A percentile compares a stretch with the other conserved stretches of the same genome.
Evolutionary conservation across 2,797 vertebrate species (phyloP).

Genomic region (Glossophaga mutica): DNA sequence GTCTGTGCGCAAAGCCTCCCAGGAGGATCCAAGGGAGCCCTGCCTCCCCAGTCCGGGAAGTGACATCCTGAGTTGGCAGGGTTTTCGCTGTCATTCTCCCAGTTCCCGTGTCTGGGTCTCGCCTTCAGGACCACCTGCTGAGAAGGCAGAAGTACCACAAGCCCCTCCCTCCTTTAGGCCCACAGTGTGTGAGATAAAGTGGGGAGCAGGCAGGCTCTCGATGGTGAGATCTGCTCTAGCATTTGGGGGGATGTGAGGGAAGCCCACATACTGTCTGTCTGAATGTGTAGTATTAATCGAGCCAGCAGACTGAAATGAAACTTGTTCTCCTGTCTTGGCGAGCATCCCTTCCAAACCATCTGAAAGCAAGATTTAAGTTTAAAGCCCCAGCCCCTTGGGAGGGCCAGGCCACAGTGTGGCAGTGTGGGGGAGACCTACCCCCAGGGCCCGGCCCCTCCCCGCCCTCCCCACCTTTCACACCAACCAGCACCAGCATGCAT

Average conservation of each 20-base stretch:
- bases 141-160: not conserved
- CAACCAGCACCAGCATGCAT: accelerated
- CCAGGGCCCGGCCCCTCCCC: not conserved
- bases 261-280: not conserved
- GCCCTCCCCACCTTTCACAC: not conserved
- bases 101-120: not conserved
- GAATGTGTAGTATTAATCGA: not conserved
- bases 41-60: not conserved
- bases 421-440: not conserved
- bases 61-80: not conserved
- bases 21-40: not conserved
- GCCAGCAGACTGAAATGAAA: not conserved
- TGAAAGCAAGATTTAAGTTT: not conserved
- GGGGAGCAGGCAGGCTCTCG: not conserved
- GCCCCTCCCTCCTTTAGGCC: not conserved
- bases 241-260: not conserved
- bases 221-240: not conserved
- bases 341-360: not conserved
- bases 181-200: not conserved
- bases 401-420: not conserved
- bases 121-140: not conserved
- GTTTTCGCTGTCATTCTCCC: not conserved
- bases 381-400: not conserved
- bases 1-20: not conserved
- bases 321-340: not conserved